These are phyloP conservation scores for Heliconius ismenius DNA, from an alignment of 2,888 invertebrate species.

Conservation along the genomic window DNA sequence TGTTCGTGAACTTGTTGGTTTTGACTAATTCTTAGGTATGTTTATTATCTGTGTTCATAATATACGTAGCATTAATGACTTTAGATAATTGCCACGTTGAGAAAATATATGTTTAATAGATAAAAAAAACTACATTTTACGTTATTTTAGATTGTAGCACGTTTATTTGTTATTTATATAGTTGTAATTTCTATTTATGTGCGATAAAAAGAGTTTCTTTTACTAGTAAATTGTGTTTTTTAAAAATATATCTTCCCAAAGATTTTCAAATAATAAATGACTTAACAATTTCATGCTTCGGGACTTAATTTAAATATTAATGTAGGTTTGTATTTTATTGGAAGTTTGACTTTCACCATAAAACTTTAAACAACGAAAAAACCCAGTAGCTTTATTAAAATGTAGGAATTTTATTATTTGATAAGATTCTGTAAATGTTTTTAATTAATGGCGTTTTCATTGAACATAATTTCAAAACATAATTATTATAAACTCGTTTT, in stretches of 20 bases:
- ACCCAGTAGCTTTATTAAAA: not conserved
- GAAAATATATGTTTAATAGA: not conserved
- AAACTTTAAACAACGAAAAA: not conserved
- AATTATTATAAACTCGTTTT: not conserved
- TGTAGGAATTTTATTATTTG: not conserved
- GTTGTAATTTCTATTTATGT: not conserved
- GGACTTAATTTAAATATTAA: not conserved
- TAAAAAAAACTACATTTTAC: not conserved
- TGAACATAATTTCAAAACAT: too few species aligned
- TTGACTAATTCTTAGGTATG: conserved; percentile 56
- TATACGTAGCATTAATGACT: conserved; percentile 30
- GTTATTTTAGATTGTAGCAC: not conserved
- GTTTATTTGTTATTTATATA: not conserved
- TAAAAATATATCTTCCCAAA: not conserved
- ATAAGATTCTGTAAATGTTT: not conserved
- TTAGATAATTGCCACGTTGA: conserved; percentile 26
- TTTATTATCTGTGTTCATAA: conserved; percentile 37
- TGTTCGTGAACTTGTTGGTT: conserved; percentile 70
- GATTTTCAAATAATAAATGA: too few species aligned
- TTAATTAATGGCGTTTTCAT: not conserved
- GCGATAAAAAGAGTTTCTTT: not conserved
- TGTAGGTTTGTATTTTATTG: not conserved
- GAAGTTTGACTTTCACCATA: not conserved
- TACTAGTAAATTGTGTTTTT: not conserved
- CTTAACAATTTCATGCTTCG: not conserved